Evolutionary conservation across 2,797 vertebrate species (phyloP).

Genomic region (Nannoperca obscura): DNA sequence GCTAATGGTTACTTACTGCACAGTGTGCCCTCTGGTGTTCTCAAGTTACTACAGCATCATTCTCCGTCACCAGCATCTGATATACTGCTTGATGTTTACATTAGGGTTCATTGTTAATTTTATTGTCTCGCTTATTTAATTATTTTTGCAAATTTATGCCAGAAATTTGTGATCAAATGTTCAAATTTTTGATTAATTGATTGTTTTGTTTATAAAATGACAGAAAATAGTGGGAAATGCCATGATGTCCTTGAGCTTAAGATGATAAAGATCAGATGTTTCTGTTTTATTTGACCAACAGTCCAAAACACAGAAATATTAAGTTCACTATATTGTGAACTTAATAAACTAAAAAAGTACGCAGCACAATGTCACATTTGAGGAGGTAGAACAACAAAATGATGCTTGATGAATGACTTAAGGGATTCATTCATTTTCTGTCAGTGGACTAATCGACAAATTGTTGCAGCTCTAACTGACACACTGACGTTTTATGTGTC

Average conservation of each 20-base stretch:
- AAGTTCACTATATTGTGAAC: neutral
- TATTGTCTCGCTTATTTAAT: neutral
- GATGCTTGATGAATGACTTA: neutral
- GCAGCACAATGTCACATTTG: neutral
- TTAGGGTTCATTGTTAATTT: neutral
- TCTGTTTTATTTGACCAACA: neutral
- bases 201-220: neutral
- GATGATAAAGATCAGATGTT: neutral
- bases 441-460: too few relatives aligned
- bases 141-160: neutral
- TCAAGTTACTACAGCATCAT: constrained; percentile 38
- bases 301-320: neutral
- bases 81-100: neutral
- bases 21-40: constrained; percentile 50
- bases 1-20: constrained; percentile 33
- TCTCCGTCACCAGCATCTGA: neutral
- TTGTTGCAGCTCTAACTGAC: neutral
- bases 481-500: neutral
- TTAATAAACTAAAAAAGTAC: too few relatives aligned
- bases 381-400: neutral
- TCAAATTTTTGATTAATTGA: neutral
- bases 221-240: neutral
- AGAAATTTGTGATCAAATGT: neutral
- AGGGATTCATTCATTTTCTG: neutral
- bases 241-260: neutral